Evolutionary conservation across 1,140 invertebrate genomes (phyloP).

Genomic region (Temnothorax curvispinosus): DNA sequence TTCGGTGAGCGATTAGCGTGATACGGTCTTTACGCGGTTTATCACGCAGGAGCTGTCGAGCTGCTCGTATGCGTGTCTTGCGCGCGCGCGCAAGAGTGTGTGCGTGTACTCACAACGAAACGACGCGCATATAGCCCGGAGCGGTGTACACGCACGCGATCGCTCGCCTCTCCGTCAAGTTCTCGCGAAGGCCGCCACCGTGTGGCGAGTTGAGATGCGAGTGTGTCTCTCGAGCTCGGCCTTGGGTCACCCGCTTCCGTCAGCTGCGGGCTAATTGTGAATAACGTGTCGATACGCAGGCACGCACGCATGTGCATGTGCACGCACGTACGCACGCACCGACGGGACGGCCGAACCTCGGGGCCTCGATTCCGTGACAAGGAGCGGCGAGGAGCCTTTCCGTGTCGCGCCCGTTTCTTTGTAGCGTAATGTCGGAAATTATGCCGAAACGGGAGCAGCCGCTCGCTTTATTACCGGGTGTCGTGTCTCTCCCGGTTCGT

Average conservation of each 20-base stretch:
- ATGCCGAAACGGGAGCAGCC: slow-evolving; percentile 56
- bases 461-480: slow-evolving; percentile 56
- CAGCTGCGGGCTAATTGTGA: slow-evolving; percentile 79
- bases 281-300: slow-evolving; percentile 64
- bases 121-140: slow-evolving; percentile 35
- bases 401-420: slow-evolving; percentile 44
- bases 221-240: slow-evolving; percentile 74
- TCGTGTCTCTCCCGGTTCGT: slow-evolving; percentile 32
- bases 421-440: slow-evolving; percentile 58
- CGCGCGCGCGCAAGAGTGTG: too few relatives aligned
- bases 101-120: background rate
- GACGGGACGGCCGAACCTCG: background rate
- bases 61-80: background rate
- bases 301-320: background rate
- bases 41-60: slow-evolving; percentile 11
- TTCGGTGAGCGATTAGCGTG: slow-evolving; percentile 30
- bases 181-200: slow-evolving; percentile 73
- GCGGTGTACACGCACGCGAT: slow-evolving; percentile 37
- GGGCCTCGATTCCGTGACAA: slow-evolving; percentile 45
- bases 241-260: slow-evolving; percentile 79
- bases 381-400: slow-evolving; percentile 36
- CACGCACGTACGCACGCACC: background rate
- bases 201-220: slow-evolving; percentile 75
- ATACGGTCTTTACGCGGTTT: slow-evolving; percentile 39
- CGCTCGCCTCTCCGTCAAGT: slow-evolving; percentile 55